phyloP scores from a whole-genome alignment of 2,888 invertebrate genomes.

The Lysandra coridon region DNA sequence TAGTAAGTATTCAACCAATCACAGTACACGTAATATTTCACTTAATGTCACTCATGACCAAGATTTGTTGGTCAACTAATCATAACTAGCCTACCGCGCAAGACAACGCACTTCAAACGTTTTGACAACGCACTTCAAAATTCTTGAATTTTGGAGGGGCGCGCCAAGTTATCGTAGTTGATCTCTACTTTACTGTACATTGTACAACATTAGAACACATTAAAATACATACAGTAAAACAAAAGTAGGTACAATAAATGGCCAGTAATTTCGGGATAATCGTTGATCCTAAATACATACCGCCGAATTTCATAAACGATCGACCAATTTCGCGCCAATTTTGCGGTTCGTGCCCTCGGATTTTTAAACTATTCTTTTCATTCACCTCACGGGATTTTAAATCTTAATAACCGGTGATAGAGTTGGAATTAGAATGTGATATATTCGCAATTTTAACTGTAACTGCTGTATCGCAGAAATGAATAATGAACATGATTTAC shows the following conservation, averaged over 20 bases:
- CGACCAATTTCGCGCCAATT: constrained; percentile 73
- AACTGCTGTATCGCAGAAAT: constrained; percentile 42
- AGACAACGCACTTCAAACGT: no score
- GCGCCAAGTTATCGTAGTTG: no score
- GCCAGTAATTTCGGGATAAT: constrained; percentile 38
- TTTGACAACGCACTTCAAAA: no score
- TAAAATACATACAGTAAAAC: neutral
- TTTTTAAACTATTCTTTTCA: neutral
- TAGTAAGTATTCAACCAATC: no score
- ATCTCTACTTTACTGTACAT: no score
- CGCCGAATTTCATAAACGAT: constrained; percentile 55
- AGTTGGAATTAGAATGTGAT: neutral
- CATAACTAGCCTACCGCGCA: no score
- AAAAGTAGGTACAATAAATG: neutral
- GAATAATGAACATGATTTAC: constrained; percentile 42
- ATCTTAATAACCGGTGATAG: neutral
- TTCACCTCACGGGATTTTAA: neutral
- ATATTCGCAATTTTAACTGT: constrained; percentile 19
- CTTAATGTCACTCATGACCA: no score
- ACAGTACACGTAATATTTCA: no score
- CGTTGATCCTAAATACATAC: constrained; percentile 45
- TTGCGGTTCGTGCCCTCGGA: constrained; percentile 47
- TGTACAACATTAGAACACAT: no score
- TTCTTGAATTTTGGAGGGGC: no score
- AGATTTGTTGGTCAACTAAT: no score